Percentiles rank a stretch among this genome's conserved stretches.
Conservation (phyloP, 2,113 vertebrate genomes). For the Suricata suricatta region DNA sequence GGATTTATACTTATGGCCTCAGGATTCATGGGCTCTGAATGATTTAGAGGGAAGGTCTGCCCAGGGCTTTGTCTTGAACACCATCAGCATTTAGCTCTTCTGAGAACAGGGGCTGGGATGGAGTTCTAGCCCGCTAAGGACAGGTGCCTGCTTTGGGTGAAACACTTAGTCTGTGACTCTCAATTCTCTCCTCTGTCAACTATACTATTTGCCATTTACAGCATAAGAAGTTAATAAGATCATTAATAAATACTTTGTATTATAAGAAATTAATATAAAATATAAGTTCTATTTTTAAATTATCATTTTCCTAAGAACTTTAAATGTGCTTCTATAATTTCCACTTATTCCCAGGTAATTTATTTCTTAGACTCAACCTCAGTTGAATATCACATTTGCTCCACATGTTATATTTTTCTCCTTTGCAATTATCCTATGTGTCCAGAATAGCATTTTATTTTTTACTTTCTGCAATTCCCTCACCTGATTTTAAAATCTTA, state of each 20-base stretch:
- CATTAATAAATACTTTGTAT: not conserved
- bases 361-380: not conserved
- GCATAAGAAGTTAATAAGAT: not conserved
- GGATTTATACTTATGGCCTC: not conserved
- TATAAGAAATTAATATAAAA: not conserved
- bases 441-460: not conserved
- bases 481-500: not conserved
- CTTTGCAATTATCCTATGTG: not conserved
- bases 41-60: not conserved
- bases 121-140: not conserved
- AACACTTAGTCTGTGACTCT: not conserved
- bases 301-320: not conserved
- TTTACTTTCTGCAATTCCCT: not conserved
- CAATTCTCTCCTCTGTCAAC: not conserved
- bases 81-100: not conserved
- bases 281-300: not conserved
- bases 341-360: not conserved
- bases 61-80: not conserved
- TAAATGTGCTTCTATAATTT: not conserved
- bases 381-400: constrained; percentile 12
- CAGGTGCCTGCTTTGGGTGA: not conserved
- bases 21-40: not conserved
- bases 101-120: not conserved
- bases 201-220: not conserved
- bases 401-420: not conserved